These are phyloP conservation scores for Trissoscelio sp. DNA, from an alignment of 2,888 invertebrate genomes.

Conservation along the genomic window DNA sequence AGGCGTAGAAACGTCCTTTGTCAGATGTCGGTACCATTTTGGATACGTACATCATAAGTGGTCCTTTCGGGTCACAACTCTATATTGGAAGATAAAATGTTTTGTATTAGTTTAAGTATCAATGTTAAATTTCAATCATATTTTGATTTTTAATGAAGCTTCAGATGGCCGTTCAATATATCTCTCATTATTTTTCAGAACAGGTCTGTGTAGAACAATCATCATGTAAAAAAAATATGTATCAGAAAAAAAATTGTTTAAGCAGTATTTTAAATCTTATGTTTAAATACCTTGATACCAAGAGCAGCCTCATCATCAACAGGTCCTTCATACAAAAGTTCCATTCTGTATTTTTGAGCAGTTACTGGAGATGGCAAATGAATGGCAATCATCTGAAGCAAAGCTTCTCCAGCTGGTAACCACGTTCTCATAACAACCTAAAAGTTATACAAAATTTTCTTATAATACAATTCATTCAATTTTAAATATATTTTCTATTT, in stretches of 20 bases:
- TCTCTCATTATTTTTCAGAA: slow-evolving; percentile 78
- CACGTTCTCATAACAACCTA: slow-evolving; percentile 98
- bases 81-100: slow-evolving; percentile 77
- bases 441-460: background rate
- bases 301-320: slow-evolving; percentile 97
- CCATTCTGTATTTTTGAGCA: slow-evolving; percentile 99
- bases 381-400: slow-evolving; percentile 99
- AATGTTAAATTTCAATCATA: too few species aligned
- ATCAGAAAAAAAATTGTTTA: background rate
- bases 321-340: slow-evolving; percentile 99
- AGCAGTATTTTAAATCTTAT: too few species aligned
- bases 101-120: background rate
- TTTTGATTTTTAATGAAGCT: background rate
- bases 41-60: slow-evolving; percentile 99
- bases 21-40: slow-evolving; percentile 99
- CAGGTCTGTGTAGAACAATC: slow-evolving; percentile 82
- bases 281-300: slow-evolving; percentile 88
- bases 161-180: slow-evolving; percentile 80
- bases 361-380: slow-evolving; percentile 99
- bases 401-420: slow-evolving; percentile 99
- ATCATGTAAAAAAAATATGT: slow-evolving; percentile 73
- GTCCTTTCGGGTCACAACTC: slow-evolving; percentile 97
- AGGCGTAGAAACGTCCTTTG: slow-evolving; percentile 99
- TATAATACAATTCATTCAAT: background rate
- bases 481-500: too few species aligned